Evolutionary conservation across 1,140 invertebrate genomes (phyloP).

Genomic region (Lordiphosa mommai): DNA sequence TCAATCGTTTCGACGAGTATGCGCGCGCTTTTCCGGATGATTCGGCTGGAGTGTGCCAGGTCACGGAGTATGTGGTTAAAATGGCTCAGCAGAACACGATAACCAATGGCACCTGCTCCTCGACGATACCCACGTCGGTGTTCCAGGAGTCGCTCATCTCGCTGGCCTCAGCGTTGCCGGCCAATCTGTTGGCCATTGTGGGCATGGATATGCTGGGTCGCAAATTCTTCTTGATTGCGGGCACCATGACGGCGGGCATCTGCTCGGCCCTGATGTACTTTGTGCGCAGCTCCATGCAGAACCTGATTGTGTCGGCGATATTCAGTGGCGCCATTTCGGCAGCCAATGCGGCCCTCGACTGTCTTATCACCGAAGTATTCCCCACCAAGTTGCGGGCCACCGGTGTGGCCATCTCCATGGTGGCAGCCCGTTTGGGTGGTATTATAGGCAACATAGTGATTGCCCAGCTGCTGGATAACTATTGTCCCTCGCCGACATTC

Average conservation of each 20-base stretch:
- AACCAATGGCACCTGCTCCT: conserved; percentile 82
- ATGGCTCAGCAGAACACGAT: conserved; percentile 83
- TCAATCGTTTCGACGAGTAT: conserved; percentile 91
- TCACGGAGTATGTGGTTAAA: conserved; percentile 87
- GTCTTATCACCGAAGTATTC: conserved; percentile 93
- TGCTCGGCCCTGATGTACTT: conserved; percentile 92
- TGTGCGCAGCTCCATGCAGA: conserved; percentile 89
- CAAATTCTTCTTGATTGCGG: conserved; percentile 93
- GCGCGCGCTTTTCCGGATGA: conserved; percentile 82
- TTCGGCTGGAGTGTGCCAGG: conserved; percentile 87
- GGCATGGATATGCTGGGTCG: conserved; percentile 90
- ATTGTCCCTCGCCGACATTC: conserved; percentile 91
- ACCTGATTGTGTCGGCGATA: conserved; percentile 90
- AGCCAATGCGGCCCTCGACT: conserved; percentile 92
- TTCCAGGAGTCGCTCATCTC: conserved; percentile 93
- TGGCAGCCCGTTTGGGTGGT: conserved; percentile 89
- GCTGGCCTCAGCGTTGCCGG: conserved; percentile 90
- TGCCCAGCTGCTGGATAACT: conserved; percentile 88
- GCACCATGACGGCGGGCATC: conserved; percentile 90
- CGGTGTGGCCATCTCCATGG: conserved; percentile 92
- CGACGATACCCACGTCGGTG: conserved; percentile 87
- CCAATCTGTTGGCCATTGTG: conserved; percentile 89
- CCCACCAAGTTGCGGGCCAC: conserved; percentile 92
- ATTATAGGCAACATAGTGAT: conserved; percentile 94
- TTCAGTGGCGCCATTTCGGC: conserved; percentile 94